phyloP scores from a whole-genome alignment of 1,140 invertebrate genomes.

The Drosophila navojoa region DNA sequence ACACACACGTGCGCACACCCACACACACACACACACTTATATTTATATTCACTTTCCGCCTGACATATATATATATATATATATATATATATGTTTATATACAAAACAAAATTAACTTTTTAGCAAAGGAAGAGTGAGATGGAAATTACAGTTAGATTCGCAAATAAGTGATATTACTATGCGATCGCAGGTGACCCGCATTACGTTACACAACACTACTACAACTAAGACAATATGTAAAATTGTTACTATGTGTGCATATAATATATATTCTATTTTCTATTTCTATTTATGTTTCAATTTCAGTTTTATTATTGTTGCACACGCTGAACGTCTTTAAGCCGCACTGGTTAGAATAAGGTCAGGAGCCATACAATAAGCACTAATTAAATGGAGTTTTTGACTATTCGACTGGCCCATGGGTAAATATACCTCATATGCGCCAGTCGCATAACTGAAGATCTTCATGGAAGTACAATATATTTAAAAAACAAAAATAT shows the following conservation, averaged over 20 bases:
- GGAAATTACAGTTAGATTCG: slow-evolving; percentile 18
- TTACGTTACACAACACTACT: slow-evolving; percentile 18
- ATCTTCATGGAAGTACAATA: slow-evolving; percentile 26
- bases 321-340: slow-evolving; percentile 23
- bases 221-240: neutral
- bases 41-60: neutral
- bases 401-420: neutral
- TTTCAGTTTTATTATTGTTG: slow-evolving; percentile 2
- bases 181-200: neutral
- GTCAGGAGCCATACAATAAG: too few species aligned
- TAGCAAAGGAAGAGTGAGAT: too few species aligned
- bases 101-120: slow-evolving; percentile 4
- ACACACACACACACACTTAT: neutral
- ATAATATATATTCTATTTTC: neutral
- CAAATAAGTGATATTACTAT: neutral
- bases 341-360: slow-evolving; percentile 26
- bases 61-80: slow-evolving; percentile 21
- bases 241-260: neutral
- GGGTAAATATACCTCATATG: too few species aligned
- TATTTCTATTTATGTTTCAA: neutral
- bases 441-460: slow-evolving; percentile 10
- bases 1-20: neutral
- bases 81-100: too few species aligned
- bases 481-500: neutral
- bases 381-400: neutral